phyloP scores from a whole-genome alignment of 2,113 vertebrate species.

The Setophaga petechia region DNA sequence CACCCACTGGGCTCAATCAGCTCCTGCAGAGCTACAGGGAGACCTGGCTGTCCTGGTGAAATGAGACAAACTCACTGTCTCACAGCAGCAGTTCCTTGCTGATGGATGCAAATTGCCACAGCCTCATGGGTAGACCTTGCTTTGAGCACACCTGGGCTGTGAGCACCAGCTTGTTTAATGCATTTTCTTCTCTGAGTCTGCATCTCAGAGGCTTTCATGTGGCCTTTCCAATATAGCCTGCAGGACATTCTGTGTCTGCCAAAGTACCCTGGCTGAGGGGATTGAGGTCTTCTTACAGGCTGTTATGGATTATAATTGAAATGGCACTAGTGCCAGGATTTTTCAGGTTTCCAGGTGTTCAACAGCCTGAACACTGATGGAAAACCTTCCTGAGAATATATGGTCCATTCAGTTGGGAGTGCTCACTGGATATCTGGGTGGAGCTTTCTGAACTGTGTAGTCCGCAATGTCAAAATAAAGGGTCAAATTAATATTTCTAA shows the following conservation, averaged over 20 bases:
- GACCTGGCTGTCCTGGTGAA: not conserved
- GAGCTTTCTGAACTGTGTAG: not conserved
- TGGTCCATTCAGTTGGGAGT: not conserved
- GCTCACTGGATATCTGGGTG: not conserved
- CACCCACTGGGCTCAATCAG: not conserved
- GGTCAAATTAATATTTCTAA: not conserved
- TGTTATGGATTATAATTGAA: not conserved
- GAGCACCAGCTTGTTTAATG: not conserved
- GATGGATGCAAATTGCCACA: not conserved
- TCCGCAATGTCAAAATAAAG: not conserved
- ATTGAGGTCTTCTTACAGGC: not conserved
- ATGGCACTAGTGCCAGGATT: rapidly evolving
- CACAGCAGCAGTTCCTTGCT: not conserved
- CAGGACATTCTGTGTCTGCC: not conserved
- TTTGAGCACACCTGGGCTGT: not conserved
- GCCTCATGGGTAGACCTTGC: not conserved
- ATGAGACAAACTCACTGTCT: not conserved
- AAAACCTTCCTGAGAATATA: not conserved
- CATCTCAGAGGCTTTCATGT: rapidly evolving
- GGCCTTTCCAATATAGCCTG: not conserved
- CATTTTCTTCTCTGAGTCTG: not conserved
- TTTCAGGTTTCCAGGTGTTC: not conserved
- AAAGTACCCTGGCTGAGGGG: not conserved
- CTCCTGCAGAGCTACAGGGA: not conserved
- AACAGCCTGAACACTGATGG: not conserved